Percentiles rank a stretch among this genome's conserved stretches.
Conservation (phyloP, 2,797 vertebrate species). For the Chiroxiphia lanceolata region DNA sequence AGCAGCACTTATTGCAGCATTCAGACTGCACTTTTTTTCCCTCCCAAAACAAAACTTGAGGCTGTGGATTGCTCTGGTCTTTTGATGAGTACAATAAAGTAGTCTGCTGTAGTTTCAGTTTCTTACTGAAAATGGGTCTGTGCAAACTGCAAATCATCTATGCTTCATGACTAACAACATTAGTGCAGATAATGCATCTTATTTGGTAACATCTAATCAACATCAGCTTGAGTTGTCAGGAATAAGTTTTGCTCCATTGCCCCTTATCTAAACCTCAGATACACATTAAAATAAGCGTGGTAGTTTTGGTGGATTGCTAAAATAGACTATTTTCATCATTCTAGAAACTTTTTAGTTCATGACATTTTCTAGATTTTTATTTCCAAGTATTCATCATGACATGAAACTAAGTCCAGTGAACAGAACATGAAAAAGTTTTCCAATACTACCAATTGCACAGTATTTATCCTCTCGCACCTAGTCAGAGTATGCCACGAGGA, state of each 20-base stretch:
- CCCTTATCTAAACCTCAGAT: neutral
- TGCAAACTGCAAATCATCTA: neutral
- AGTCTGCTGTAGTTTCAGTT: neutral
- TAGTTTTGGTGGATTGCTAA: neutral
- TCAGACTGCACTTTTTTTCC: neutral
- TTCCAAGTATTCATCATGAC: neutral
- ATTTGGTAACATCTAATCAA: neutral
- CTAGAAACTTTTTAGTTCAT: neutral
- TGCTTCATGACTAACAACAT: neutral
- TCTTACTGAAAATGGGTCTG: neutral
- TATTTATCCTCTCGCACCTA: neutral
- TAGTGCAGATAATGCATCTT: neutral
- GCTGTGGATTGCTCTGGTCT: neutral
- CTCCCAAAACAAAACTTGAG: neutral
- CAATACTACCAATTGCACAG: neutral
- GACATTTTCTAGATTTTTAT: neutral
- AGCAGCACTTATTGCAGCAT: neutral
- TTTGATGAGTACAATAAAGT: neutral
- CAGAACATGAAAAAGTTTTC: neutral
- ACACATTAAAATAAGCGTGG: neutral
- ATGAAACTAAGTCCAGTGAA: neutral
- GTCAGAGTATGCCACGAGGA: neutral
- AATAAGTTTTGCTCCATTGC: neutral
- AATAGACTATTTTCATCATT: neutral
- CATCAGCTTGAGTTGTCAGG: neutral